Evolutionary conservation across 2,888 invertebrate species (phyloP), one percentile per base, ranked within the genome.

Genomic region (Aphidius colemani): DNA sequence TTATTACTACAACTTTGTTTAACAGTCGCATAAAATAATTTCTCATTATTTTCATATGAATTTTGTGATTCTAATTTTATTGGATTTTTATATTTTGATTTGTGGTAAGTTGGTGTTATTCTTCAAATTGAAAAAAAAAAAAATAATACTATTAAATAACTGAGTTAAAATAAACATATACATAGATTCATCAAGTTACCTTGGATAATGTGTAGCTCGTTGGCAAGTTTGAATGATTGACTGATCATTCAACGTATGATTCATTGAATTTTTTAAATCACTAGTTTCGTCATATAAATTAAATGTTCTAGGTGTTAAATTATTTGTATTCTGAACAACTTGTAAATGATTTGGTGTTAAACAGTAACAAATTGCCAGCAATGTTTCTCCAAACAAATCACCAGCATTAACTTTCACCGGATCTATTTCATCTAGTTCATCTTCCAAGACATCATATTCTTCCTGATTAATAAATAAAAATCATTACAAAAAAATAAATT

Each of bases 361-460:
- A 6, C 71, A 70, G 41, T 80, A 80, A 68, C 71, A 75, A 5
- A 73, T 70, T n/a, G 72, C 71, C 18, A 80, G 70, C 53, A 80
- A 69, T 11, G 71, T 70, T 65, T 80, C 80, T 7, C 80, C 80
- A 43, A 72, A 74, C 41, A 79, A 69, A 66, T 80, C 80, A 7
- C 72, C 78, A 5, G 70, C 61, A 49, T 74, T 71, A 60, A 72
- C 72, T 67, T 75, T 73, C 0, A 79, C 71, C 13, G 79, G 79
- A 68, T 80, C 80, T 58, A 75, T 70, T 63, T 79, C 77, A 41
- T 80, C 80, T 46, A 80, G 63, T 64, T 80, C 78, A 59, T 74
- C 74, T 66, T 80, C 80, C 53, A 80, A 65, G 18, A 77, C 67
- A 61, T 80, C 78, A 11, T 74, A 70, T 51, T 79, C 75, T 63